Conservation (phyloP, 2,797 vertebrate genomes). For the Centropyge bicolor region DNA sequence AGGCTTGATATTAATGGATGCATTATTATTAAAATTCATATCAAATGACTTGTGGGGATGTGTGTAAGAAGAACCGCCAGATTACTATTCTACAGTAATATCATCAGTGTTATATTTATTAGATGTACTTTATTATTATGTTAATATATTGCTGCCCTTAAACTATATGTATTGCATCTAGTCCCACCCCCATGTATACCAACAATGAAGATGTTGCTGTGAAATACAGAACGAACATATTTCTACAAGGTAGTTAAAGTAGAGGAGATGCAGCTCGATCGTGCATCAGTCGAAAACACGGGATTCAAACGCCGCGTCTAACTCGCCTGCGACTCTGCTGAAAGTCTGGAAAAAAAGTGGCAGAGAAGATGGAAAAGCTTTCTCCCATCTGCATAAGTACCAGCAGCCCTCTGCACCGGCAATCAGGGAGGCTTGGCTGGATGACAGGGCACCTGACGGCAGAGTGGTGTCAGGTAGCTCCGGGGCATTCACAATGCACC, state of each 20-base stretch:
- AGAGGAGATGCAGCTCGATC: constrained; percentile 42
- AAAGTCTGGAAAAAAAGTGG: constrained; percentile 54
- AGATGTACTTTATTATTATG: constrained; percentile 3
- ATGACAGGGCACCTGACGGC: constrained; percentile 77
- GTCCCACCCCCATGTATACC: constrained; percentile 7
- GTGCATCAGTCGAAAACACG: constrained; percentile 37
- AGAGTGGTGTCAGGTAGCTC: constrained; percentile 76
- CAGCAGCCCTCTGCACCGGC: constrained; percentile 59
- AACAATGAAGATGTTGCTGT: constrained; percentile 1
- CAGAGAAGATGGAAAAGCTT: constrained; percentile 65
- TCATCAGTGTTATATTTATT: background rate
- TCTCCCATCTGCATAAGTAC: constrained; percentile 73
- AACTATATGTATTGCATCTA: background rate
- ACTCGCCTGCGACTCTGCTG: constrained; percentile 48
- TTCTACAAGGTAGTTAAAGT: constrained; percentile 24
- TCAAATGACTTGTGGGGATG: background rate
- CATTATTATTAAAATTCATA: constrained; percentile 17
- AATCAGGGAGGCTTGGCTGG: constrained; percentile 74
- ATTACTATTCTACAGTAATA: background rate
- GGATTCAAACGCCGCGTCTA: constrained; percentile 32
- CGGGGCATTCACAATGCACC: constrained; percentile 65
- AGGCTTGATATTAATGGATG: constrained; percentile 29
- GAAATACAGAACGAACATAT: constrained; percentile 17
- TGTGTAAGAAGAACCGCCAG: background rate
- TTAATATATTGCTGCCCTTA: constrained; percentile 15